phyloP scores from a whole-genome alignment of 2,797 vertebrate genomes.

The Ctenochaetus hawaiiensis region DNA sequence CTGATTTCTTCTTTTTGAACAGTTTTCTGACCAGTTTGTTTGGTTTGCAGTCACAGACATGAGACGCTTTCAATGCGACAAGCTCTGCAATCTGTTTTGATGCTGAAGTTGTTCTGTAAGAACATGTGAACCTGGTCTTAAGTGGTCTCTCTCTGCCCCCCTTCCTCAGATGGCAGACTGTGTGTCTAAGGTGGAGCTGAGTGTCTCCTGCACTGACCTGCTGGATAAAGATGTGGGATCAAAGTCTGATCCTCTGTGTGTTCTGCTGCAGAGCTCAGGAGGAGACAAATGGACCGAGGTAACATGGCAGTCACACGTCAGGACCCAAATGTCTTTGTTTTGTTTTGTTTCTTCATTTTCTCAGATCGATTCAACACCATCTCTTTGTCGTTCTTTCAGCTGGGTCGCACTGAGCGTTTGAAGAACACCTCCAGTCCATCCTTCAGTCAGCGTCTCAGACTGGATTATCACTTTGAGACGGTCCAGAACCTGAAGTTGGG shows the following conservation, averaged over 20 bases:
- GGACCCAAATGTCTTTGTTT: background rate
- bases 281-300: constrained; percentile 91
- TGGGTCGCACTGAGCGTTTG: constrained; percentile 89
- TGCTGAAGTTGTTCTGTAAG: background rate
- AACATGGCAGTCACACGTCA: constrained; percentile 1
- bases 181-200: constrained; percentile 89
- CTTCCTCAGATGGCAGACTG: constrained; percentile 91
- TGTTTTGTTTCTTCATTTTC: background rate
- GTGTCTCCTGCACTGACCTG: constrained; percentile 89
- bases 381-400: constrained; percentile 67
- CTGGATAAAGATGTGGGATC: constrained; percentile 93
- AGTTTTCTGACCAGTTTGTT: background rate
- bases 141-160: constrained; percentile 20
- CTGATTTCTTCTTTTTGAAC: background rate
- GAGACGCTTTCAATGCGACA: background rate
- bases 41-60: background rate
- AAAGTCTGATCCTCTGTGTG: constrained; percentile 93
- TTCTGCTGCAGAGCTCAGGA: constrained; percentile 89
- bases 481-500: constrained; percentile 92
- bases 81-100: background rate
- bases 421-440: constrained; percentile 89
- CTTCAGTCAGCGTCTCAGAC: constrained; percentile 89
- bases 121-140: background rate
- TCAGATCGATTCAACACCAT: background rate
- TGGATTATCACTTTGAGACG: constrained; percentile 94